Base-by-base conservation (phyloP, 2,888 invertebrate species). In the Allacma fusca region DNA sequence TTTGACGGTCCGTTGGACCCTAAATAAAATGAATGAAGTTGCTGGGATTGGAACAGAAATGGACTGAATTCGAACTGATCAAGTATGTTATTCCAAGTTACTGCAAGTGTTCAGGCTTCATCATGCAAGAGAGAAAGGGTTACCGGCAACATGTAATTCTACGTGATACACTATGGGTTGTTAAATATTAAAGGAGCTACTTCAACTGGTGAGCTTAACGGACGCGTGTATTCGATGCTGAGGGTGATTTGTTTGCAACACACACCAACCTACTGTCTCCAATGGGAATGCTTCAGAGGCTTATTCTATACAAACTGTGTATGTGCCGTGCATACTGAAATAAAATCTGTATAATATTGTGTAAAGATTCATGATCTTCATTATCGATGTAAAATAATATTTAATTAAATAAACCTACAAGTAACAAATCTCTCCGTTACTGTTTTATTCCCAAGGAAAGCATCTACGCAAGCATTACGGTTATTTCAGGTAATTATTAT, bases 141-240 rank as follows among this genome's bases (percentile, higher is more conserved):
- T 50, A 50, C 16, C 50, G 7, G 19, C 7, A n/a, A 13, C 19
- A n/a, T 50, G 19, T 12, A 16, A 4, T 13, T 50, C 1, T 16
- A n/a, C 19, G 4, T 50, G 50, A 50, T 9, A 50, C 50, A 50
- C 16, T 19, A n/a, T n/a, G n/a, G n/a, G 9, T 16, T 12, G 19
- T 16, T 50, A 5, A 50, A 12, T 50, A 19, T 70, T 89, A 90
- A 88, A 84, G 89, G 85, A 88, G 87, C 84, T 91, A 91, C 87
- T 91, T 91, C 87, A 89, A 90, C 86, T 91, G 91, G 91, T 85
- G 84, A 77, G 16, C 9, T 16, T 13, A 16, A 19, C 19, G n/a
- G 16, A 13, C 19, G 16, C n/a, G n/a, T 50, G n/a, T 50, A 50
- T 13, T 50, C 50, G 2, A 50, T 4, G 2, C 19, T 19, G 50